Conservation (phyloP, 2,113 vertebrate genomes). For the Eretmochelys imbricata region DNA sequence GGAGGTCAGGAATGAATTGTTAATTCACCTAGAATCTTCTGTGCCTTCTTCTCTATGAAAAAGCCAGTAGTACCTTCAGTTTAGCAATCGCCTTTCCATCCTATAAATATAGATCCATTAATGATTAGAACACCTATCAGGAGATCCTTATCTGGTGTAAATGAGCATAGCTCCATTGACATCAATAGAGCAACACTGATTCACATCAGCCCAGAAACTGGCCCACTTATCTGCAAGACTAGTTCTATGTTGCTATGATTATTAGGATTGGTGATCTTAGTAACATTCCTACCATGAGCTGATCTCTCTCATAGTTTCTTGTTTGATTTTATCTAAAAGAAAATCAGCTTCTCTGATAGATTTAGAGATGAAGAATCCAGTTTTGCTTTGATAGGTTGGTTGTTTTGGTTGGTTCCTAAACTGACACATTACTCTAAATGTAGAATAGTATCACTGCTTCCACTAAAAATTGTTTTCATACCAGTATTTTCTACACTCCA, state of each 20-base stretch:
- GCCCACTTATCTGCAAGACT: background rate
- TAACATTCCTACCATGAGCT: background rate
- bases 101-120: background rate
- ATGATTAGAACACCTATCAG: background rate
- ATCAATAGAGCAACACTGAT: background rate
- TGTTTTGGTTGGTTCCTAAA: background rate
- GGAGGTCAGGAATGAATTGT: background rate
- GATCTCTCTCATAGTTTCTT: background rate
- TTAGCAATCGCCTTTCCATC: fast-evolving
- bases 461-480: conserved; percentile 7
- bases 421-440: background rate
- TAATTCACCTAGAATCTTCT: background rate
- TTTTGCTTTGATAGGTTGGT: conserved; percentile 11
- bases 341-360: conserved; percentile 28
- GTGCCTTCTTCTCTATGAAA: background rate
- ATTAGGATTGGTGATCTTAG: background rate
- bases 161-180: background rate
- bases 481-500: background rate
- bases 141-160: background rate
- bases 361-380: background rate
- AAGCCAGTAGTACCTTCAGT: background rate
- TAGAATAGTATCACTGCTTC: conserved; percentile 10
- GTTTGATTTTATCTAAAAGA: background rate
- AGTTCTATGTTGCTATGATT: background rate
- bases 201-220: background rate